Base-by-base conservation (phyloP, 2,888 invertebrate genomes). In the Drosophila algonquin region DNA sequence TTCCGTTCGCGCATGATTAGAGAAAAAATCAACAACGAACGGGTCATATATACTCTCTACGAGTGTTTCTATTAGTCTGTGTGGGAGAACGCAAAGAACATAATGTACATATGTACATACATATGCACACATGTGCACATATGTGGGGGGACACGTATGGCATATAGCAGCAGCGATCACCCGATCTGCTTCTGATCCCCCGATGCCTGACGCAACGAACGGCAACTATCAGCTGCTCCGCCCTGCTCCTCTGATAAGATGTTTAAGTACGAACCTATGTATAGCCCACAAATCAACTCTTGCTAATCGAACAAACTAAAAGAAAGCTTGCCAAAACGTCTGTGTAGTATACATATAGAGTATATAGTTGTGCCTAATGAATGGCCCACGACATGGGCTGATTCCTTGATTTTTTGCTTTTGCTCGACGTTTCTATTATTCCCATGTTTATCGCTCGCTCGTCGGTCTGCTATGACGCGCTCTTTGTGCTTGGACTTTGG, bases 401-500 rank as follows among this genome's bases (percentile, higher is more conserved):
- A 64, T 70, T 70, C 59, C 40, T 40, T 71, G 71, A 63, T 78
- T 79, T 65, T 75, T 7, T 71, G 71, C 65, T 78, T 79, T 75
- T 78, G 47, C 53, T 61, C 61, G 61, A 35, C 54, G 40, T 40
- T 40, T 40, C 40, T 40, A 40, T n/a, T 40, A 40, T 40, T 40
- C 40, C 40, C 40, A 40, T 40, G 40, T 18, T 57, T 32, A 47
- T 47, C 14, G 30, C 47, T 47, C 14, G 30, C 47, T 35, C 14
- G 51, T 62, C 54, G 18, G 35, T 56, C 56, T 32, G 61, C 57
- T 71, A 68, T 80, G 80, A 80, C 80, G 80, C 76, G 81, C 16
- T 60, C 21, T 46, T 18, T 72, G 67, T 64, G 70, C 71, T 79
- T 80, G 79, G 79, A 81, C 81, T 80, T 79, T 80, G 79, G n/a